Evolutionary conservation across 2,797 vertebrate genomes (phyloP).

Genomic region (Tamandua tetradactyla): DNA sequence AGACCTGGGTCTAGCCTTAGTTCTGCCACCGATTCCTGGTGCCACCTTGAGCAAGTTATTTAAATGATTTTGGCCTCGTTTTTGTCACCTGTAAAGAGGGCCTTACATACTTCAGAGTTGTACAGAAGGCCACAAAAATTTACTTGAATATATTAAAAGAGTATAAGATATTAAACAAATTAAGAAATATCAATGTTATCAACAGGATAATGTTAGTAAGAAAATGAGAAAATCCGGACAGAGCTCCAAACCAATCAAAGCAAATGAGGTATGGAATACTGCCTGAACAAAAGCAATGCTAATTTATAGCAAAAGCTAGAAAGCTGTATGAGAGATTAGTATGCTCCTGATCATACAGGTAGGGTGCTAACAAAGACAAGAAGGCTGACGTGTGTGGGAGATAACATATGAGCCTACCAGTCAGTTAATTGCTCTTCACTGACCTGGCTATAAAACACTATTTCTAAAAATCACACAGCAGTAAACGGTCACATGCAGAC

Average conservation of each 20-base stretch:
- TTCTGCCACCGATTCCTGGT: constrained; percentile 30
- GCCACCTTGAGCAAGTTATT: background rate
- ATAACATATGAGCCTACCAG: background rate
- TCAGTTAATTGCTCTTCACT: background rate
- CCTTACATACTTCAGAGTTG: background rate
- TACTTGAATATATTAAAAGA: constrained; percentile 12
- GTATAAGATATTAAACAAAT: constrained; percentile 16
- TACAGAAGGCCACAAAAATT: constrained; percentile 35
- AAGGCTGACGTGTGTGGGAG: background rate
- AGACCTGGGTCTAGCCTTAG: background rate
- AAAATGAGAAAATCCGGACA: constrained; percentile 43
- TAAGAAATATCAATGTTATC: constrained; percentile 30
- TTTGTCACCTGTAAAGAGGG: constrained; percentile 20
- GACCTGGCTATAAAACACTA: background rate
- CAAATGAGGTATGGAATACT: constrained; percentile 45
- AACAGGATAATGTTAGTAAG: background rate
- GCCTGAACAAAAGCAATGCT: constrained; percentile 31
- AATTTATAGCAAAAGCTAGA: constrained; percentile 17
- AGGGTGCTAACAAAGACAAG: background rate
- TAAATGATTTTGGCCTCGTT: constrained; percentile 30
- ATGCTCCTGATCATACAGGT: background rate
- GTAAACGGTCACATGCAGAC: background rate
- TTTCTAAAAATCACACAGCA: constrained; percentile 47
- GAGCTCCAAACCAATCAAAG: constrained; percentile 32
- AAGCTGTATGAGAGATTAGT: constrained; percentile 14